Evolutionary conservation across 2,113 vertebrate species (phyloP).

Genomic region (Taurulus bubalis): DNA sequence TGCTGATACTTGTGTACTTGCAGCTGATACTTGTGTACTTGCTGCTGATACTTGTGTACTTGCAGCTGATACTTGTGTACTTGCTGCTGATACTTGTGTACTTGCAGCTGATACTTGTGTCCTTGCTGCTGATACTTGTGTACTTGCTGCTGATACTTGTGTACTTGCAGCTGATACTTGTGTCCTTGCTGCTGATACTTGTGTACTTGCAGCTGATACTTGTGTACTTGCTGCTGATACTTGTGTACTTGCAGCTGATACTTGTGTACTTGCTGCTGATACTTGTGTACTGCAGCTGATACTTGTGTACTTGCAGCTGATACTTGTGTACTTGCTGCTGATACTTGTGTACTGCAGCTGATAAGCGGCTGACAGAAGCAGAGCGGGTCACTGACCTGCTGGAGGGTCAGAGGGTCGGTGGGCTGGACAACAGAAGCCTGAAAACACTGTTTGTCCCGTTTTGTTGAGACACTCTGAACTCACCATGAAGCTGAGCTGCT

Average conservation of each 20-base stretch:
- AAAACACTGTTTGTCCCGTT: neutral
- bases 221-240: neutral
- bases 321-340: no score
- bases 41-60: neutral
- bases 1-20: neutral
- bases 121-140: neutral
- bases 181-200: neutral
- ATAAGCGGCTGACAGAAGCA: neutral
- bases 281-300: neutral
- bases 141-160: neutral
- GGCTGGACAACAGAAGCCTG: neutral
- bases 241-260: neutral
- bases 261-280: neutral
- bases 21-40: no score
- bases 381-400: neutral
- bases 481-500: slow-evolving; percentile 58
- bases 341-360: no score
- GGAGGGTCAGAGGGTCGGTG: neutral
- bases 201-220: neutral
- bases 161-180: neutral
- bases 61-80: no score
- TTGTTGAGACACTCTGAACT: neutral
- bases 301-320: neutral
- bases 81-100: neutral
- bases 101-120: neutral